phyloP scores from a whole-genome alignment of 37 sponge, comb jelly and placozoan genomes.

The Ephydatia muelleri region DNA sequence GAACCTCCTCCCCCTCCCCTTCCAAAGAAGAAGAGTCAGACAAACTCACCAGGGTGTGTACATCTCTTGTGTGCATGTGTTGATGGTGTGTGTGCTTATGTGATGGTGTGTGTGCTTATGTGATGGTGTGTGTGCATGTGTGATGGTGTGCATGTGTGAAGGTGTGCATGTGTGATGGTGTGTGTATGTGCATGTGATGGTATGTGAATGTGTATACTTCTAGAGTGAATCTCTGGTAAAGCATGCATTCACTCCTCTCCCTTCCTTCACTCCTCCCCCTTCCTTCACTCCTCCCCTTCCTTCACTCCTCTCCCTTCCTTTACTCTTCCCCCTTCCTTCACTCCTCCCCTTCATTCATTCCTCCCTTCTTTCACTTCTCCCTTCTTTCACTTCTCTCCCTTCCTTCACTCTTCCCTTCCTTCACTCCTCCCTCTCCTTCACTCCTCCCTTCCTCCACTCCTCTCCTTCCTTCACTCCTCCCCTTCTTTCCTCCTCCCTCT shows the following conservation, averaged over 20 bases:
- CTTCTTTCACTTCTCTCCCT: background rate
- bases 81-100: background rate
- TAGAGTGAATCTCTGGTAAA: too few relatives aligned
- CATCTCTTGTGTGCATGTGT: background rate
- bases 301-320: background rate
- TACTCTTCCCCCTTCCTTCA: background rate
- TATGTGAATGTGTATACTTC: too few relatives aligned
- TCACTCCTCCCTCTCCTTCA: background rate
- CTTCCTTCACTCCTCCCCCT: too few relatives aligned
- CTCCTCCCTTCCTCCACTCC: background rate
- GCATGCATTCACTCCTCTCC: too few relatives aligned
- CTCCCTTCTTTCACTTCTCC: background rate
- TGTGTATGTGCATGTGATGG: too few relatives aligned
- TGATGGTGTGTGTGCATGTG: too few relatives aligned
- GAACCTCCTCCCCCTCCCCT: too few relatives aligned
- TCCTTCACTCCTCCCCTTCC: background rate
- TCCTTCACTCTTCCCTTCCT: background rate
- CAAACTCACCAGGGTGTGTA: too few relatives aligned
- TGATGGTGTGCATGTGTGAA: too few relatives aligned
- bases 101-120: background rate
- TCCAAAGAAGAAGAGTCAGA: too few relatives aligned
- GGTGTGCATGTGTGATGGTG: too few relatives aligned
- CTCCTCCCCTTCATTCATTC: background rate
- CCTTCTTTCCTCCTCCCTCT: background rate
- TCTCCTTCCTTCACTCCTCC: slow-evolving; percentile 2